Evolutionary conservation across 2,113 vertebrate genomes (phyloP), one percentile per base, ranked within the genome.

Genomic region (Syngnathus floridae): DNA sequence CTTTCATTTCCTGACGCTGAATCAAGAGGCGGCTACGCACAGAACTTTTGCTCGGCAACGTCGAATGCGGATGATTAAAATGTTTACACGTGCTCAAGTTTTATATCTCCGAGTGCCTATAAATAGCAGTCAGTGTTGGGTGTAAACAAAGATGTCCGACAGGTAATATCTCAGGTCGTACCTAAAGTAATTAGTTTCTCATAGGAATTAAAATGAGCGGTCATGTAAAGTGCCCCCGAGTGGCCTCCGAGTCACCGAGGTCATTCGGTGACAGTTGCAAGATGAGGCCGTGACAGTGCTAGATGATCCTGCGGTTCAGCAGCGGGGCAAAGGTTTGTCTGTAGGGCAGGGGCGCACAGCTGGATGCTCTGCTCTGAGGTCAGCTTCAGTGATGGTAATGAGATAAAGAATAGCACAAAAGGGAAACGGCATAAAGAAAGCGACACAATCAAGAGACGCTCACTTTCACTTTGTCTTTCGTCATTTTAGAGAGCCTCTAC

Each of bases 381-480:
- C 81, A 80, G 72, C 82, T 45, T 88, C 83, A 86, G 87, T 86
- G 78, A 90, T 90, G 87, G 74, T 90, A 90, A 91, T 90, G 84
- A 85, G 85, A 86, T 75, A 82, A 84, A 81, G 68, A 83, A 86
- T 72, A 52, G 78, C 71, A 91, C 89, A 90, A 90, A 87, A 88
- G 88, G 62, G 55, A 75, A 69, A 49, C 35, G 14, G 76, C 63
- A 82, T 76, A 84, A 87, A 88, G 76, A 81, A 65, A 73, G 75
- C 55, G 49, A 69, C 22, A 60, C 66, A 76, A 64, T 72, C 68
- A 56, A 65, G 65, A 78, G 26, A 72, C 71, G 72, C 75, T 80
- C 64, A 87, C 85, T 83, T 88, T 85, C 77, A 76, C 82, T 78
- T 22, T 22, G 52, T 71, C 76, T 71, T 73, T 71, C 81, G 76